Conservation (phyloP, 2,113 vertebrate species). For the Pomatostomus ruficeps region DNA sequence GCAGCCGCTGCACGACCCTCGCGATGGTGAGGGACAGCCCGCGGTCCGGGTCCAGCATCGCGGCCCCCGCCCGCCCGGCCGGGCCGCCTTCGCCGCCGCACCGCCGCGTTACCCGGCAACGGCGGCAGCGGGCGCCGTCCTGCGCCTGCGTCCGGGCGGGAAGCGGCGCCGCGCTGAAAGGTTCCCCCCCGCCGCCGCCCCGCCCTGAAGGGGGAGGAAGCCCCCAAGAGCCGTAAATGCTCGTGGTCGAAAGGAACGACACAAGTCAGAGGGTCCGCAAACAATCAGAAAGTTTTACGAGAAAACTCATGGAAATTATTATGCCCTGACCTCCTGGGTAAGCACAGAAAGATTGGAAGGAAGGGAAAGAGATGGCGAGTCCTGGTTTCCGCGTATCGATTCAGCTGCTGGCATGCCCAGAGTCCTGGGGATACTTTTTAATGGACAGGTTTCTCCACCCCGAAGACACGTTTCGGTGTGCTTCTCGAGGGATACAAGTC, state of each 20-base stretch:
- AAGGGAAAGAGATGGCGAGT: too few species aligned
- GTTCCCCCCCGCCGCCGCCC: background rate
- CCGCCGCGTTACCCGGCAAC: slow-evolving; percentile 68
- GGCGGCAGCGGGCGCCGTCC: background rate
- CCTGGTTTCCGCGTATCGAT: background rate
- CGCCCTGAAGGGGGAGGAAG: background rate
- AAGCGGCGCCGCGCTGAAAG: background rate
- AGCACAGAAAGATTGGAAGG: background rate
- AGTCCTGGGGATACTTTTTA: background rate
- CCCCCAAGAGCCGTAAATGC: fast-evolving
- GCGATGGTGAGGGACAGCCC: slow-evolving; percentile 85
- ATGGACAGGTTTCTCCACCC: too few species aligned
- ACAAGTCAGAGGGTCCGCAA: background rate
- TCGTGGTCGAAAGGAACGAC: fast-evolving
- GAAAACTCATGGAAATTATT: background rate
- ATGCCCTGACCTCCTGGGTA: background rate
- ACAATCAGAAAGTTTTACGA: background rate
- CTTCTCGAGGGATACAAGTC: background rate
- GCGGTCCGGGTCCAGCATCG: slow-evolving; percentile 77
- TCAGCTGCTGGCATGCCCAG: background rate
- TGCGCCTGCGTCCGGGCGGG: background rate
- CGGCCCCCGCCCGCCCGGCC: background rate
- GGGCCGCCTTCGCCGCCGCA: background rate
- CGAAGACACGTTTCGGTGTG: background rate
- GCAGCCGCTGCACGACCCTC: slow-evolving; percentile 86